Evolutionary conservation across 2,797 vertebrate species (phyloP).

Genomic region (Hypotaenidia okinawae): DNA sequence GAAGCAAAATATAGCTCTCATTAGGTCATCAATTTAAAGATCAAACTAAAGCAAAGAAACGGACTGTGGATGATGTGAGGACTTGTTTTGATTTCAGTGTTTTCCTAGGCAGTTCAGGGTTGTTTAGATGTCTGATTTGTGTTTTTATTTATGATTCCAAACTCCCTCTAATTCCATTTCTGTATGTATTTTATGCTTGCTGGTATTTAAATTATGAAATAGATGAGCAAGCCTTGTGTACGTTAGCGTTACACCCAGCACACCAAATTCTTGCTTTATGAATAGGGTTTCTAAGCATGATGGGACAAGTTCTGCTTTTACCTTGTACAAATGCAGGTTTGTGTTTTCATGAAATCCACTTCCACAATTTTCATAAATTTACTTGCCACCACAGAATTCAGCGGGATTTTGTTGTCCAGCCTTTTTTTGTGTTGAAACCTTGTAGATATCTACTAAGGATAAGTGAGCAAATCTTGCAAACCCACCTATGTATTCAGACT

Average conservation of each 20-base stretch:
- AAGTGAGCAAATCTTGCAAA: not conserved
- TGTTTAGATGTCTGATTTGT: not conserved
- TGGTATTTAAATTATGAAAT: not conserved
- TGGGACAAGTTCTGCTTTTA: not conserved
- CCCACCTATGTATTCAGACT: not conserved
- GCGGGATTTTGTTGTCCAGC: not conserved
- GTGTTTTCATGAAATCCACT: not conserved
- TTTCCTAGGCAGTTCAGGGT: not conserved
- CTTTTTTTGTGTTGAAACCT: not conserved
- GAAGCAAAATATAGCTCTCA: not conserved
- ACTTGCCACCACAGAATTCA: not conserved
- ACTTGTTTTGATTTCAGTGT: not conserved
- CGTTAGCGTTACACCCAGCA: not conserved
- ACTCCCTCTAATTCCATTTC: not conserved
- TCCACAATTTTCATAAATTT: not conserved
- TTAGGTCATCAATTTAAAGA: not conserved
- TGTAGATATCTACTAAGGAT: not conserved
- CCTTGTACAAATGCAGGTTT: not conserved
- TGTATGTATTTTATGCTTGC: not conserved
- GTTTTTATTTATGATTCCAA: not conserved
- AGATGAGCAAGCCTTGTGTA: not conserved
- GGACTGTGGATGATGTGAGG: not conserved
- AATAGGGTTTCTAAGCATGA: not conserved
- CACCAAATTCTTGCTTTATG: not conserved
- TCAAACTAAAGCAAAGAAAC: not conserved